Base-by-base conservation (phyloP, 2,888 invertebrate species). In the Drosophila eohydei region DNA sequence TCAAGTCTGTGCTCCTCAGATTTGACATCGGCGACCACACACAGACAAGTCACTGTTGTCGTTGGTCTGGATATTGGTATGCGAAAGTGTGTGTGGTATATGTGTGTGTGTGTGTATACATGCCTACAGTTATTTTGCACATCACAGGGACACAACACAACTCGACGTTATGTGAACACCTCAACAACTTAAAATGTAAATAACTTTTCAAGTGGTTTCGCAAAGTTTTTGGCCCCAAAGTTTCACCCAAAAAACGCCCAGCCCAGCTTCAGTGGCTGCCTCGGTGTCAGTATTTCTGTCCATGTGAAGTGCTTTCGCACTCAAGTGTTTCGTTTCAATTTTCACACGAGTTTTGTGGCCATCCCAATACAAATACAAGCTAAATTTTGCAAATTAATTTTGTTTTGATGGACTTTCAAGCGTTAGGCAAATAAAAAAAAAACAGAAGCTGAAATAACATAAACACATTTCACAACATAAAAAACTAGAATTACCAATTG, bases 151-250 rank as follows among this genome's bases (percentile, higher is more conserved):
- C 87, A 87, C 88, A 89, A 84, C 85, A 80, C 84, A 76, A 87
- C 85, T 81, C 84, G 88, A 89, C 79, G 84, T 71, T 85, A 88
- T 86, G 89, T 89, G 85, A 86, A 86, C 80, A 78, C 90, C 89
- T 89, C 89, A 86, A 89, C 85, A 86, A 86, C 85, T 89, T 86
- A 86, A 86, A 86, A 86, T 86, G 85, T 86, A 89, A 86, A 86
- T 86, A 86, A 86, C 85, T 86, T 86, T 86, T 86, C 85, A 86
- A 86, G 88, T 89, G 88, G 89, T 86, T 86, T 86, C 86, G 71
- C 66, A 89, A 86, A 86, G 83, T 86, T 86, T 89, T 89, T 75
- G 83, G 78, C 76, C 86, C 71, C 70, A 72, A 84, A 84, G 78
- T 84, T 80, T 71, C 54, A 51, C 61, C 51, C 36, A n/a, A 54